phyloP scores from a whole-genome alignment of 2,797 vertebrate genomes.

The Picus viridis region DNA sequence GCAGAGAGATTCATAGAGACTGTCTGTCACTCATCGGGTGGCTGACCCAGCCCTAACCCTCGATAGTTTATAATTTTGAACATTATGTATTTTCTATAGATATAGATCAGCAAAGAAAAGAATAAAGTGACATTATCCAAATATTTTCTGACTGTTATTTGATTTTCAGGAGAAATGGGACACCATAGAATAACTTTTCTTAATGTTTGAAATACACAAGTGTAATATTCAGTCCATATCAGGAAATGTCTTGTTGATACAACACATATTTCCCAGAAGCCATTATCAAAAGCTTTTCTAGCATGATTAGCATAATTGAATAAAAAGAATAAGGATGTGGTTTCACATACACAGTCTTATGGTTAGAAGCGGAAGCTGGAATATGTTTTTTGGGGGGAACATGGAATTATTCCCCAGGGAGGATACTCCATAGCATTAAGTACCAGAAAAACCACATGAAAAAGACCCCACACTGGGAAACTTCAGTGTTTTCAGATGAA shows the following conservation, averaged over 20 bases:
- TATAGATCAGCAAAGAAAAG: background rate
- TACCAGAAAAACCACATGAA: slow-evolving; percentile 1
- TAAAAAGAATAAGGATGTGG: slow-evolving; percentile 23
- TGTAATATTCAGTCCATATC: background rate
- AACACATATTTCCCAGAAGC: background rate
- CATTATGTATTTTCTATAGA: background rate
- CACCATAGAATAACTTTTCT: background rate
- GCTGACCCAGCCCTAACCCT: too few relatives aligned
- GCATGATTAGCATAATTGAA: background rate
- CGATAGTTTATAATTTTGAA: background rate
- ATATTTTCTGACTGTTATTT: background rate
- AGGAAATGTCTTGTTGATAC: slow-evolving; percentile 10
- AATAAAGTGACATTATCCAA: background rate
- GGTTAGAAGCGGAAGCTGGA: background rate
- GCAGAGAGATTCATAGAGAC: background rate
- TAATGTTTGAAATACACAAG: background rate
- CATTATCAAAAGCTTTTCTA: background rate
- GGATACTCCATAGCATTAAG: background rate
- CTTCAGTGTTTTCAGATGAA: background rate
- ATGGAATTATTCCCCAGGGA: background rate
- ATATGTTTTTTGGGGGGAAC: background rate
- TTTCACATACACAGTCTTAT: background rate
- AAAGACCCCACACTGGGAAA: background rate
- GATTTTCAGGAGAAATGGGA: background rate
- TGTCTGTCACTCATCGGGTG: background rate